Conservation (phyloP, 1,140 invertebrate species). For the Nebria ingens region DNA sequence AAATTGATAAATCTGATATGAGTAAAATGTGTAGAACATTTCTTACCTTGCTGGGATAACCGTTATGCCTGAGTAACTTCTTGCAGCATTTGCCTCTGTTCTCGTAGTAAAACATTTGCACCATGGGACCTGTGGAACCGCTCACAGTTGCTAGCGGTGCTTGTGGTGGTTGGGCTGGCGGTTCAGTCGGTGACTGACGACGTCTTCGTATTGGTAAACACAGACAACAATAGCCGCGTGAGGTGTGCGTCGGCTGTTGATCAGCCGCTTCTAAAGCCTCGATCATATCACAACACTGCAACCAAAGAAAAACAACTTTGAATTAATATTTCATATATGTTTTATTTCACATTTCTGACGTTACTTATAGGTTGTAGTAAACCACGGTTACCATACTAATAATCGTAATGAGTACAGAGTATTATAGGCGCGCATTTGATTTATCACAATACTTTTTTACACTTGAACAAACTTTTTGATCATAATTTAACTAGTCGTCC, state of each 20-base stretch:
- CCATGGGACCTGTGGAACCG: not conserved
- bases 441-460: conserved; percentile 7
- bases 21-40: too few relatives aligned
- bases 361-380: too few relatives aligned
- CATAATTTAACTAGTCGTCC: conserved; percentile 4
- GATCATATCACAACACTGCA: not conserved
- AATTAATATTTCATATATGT: too few relatives aligned
- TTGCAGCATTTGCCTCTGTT: conserved; percentile 59
- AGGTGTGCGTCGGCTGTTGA: not conserved
- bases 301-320: not conserved
- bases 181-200: not conserved
- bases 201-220: not conserved
- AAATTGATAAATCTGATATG: too few relatives aligned
- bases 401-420: too few relatives aligned
- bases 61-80: conserved; percentile 58
- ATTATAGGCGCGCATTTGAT: too few relatives aligned
- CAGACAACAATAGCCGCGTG: not conserved
- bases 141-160: not conserved
- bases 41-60: conserved; percentile 56
- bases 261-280: not conserved
- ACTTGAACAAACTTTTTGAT: not conserved
- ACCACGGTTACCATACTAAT: too few relatives aligned
- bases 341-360: too few relatives aligned
- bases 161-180: not conserved
- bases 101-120: conserved; percentile 51